Base-by-base conservation (phyloP, 23 tunicate species). In the Trididemnum nubilum region DNA sequence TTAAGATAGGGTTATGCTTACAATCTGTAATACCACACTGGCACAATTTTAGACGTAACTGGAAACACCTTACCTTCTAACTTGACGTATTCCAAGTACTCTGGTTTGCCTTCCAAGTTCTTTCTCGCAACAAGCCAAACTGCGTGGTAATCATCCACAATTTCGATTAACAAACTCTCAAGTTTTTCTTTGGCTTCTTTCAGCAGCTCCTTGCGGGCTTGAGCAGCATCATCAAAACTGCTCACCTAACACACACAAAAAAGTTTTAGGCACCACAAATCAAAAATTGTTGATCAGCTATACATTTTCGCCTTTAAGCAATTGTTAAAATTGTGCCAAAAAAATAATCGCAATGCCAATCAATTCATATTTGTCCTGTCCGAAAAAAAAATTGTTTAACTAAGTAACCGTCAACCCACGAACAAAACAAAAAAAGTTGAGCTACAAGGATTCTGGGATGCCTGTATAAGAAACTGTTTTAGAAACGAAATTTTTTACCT, bases 131-230 rank as follows among this genome's bases (percentile, higher is more conserved):
- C 80, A 18, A 18, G 78, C 98, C 98, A 93, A 7, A 80, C 27
- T 39, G 82, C 93, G 34, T 93, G 85, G 35, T 93, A 93, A 30
- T 78, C 73, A 0, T 30, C 58, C 50, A 93, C 98, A 7, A 30
- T 64, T 21, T 81, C 61, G 31, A 35, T 69, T 22, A 93, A 57
- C 35, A 93, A 57, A 22, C 39, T 84, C 31, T 83, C 85, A 80
- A 93, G 66, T 34, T 93, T 67, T 67, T 93, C 79, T 51, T 91
- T 87, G 12, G 98, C 98, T 27, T 83, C 76, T 52, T 80, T 80
- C 21, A 93, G 65, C 4, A 84, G 35, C 25, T 87, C 85, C 51
- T 93, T 86, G 51, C 98, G 51, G 3, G 35, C 83, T 21, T 79
- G 58, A 22, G 98, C 92, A 40, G 98, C 98, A 40, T 84, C 92